Evolutionary conservation across 64 coral and sea anemone genomes (phyloP).

Genomic region (Dendrophyllia cribrosa): DNA sequence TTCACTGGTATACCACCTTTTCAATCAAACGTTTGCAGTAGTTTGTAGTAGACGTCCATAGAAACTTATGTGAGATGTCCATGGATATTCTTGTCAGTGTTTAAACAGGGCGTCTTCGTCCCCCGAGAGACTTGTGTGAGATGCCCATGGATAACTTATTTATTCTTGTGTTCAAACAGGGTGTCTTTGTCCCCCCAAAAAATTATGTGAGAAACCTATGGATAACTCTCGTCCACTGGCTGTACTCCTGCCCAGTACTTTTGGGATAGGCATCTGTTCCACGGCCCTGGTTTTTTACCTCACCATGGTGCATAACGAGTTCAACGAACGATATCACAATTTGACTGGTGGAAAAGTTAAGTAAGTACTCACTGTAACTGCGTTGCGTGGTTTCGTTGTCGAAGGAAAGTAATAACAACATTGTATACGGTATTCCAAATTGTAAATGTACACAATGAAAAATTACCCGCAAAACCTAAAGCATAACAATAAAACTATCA

Average conservation of each 20-base stretch:
- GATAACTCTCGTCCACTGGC: constrained; percentile 60
- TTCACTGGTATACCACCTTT: too few species aligned
- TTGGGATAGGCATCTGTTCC: constrained; percentile 71
- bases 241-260: constrained; percentile 55
- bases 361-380: too few species aligned
- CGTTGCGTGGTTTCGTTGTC: too few species aligned
- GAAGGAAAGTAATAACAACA: too few species aligned
- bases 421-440: too few species aligned
- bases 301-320: constrained; percentile 72
- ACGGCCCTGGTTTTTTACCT: constrained; percentile 68
- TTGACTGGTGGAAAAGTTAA: constrained; percentile 39
- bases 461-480: too few species aligned
- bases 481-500: too few species aligned
- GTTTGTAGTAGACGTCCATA: background rate
- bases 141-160: constrained; percentile 30
- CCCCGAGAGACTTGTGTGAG: constrained; percentile 45
- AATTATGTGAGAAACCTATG: constrained; percentile 50
- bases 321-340: constrained; percentile 61
- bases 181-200: constrained; percentile 37
- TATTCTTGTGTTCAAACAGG: background rate
- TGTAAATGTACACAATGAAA: too few species aligned
- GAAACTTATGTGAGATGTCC: too few species aligned
- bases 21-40: too few species aligned
- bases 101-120: constrained; percentile 56
- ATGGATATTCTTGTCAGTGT: background rate